Evolutionary conservation across 2,113 vertebrate species (phyloP).

Genomic region (Amblyopsis rosae): DNA sequence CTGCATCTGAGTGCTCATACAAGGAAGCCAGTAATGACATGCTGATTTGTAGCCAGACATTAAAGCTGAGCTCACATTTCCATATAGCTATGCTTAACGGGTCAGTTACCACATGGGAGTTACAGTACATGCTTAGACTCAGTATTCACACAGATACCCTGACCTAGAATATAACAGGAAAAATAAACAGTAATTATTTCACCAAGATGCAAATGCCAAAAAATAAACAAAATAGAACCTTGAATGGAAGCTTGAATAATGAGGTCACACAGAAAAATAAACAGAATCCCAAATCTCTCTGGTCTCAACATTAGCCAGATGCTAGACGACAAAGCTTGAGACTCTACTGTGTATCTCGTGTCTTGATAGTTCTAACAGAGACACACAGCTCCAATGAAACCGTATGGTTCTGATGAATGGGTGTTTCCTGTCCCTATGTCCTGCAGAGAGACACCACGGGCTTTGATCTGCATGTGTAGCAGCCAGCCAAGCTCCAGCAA

Average conservation of each 20-base stretch:
- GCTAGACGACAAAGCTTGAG: conserved; percentile 52
- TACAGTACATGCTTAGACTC: not conserved
- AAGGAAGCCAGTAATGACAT: too few relatives aligned
- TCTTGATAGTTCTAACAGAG: conserved; percentile 14
- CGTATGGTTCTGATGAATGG: conserved; percentile 30
- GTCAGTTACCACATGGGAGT: too few relatives aligned
- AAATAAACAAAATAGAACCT: conserved; percentile 11
- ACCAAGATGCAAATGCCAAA: conserved; percentile 14
- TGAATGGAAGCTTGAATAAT: not conserved
- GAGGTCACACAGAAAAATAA: conserved; percentile 6
- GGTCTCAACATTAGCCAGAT: conserved; percentile 53
- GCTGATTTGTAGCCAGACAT: too few relatives aligned
- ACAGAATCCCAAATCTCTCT: conserved; percentile 27
- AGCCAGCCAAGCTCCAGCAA: conserved; percentile 28
- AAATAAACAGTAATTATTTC: conserved; percentile 21
- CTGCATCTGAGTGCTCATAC: too few relatives aligned
- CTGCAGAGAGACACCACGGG: conserved; percentile 12
- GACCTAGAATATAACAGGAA: conserved; percentile 42
- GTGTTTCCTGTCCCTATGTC: not conserved
- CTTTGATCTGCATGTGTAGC: conserved; percentile 55
- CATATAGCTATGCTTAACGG: too few relatives aligned
- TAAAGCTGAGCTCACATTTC: too few relatives aligned
- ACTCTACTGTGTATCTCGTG: not conserved
- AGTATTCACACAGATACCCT: conserved; percentile 14
- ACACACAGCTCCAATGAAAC: conserved; percentile 37